Evolutionary conservation across 2,888 invertebrate species (phyloP), one percentile per base, ranked within the genome.

Genomic region (Kuschelorhynchus macadamiae): DNA sequence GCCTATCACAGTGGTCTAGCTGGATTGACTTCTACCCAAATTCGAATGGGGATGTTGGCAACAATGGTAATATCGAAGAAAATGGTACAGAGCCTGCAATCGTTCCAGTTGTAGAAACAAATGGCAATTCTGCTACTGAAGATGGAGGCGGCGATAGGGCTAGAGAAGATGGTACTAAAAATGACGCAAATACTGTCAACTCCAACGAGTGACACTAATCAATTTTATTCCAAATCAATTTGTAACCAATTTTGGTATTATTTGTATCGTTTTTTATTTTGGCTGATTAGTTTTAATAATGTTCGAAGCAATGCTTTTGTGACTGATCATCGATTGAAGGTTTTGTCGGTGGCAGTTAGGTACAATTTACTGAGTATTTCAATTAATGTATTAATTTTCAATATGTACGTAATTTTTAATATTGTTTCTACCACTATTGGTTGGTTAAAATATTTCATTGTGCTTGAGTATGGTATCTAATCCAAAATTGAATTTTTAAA

Each of bases 251-350:
- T 42, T 47, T 46, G 25, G 20, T 53, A 53, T 53, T 53, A 16
- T 39, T 12, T 53, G 39, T 53, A 18, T 12, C 12, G 20, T 56
- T 46, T 21, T 25, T 56, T 49, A 33, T 61, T 25, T 44, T 36
- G 63, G 55, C 63, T 63, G 63, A 63, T 55, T 63, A 55, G 47
- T 63, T 63, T 63, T 63, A 55, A 63, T 47, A 16, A 14, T 56
- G 42, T 8, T 39, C 36, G 9, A 52, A 36, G 20, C 41, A 36
- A 52, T 36, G 52, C 52, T 36, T 21, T 52, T 17, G 36, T 9
- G 17, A 36, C 36, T 36, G 36, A 36, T 12, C 36, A 7, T 25
- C 25, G 25, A 25, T 25, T 25, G 25, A 25, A n/a, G n/a, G n/a
- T n/a, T n/a, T n/a, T n/a, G n/a, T n/a, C n/a, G n/a, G n/a, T n/a